Conservation (phyloP, 1,140 invertebrate species). For the Geopemphigus sp. region DNA sequence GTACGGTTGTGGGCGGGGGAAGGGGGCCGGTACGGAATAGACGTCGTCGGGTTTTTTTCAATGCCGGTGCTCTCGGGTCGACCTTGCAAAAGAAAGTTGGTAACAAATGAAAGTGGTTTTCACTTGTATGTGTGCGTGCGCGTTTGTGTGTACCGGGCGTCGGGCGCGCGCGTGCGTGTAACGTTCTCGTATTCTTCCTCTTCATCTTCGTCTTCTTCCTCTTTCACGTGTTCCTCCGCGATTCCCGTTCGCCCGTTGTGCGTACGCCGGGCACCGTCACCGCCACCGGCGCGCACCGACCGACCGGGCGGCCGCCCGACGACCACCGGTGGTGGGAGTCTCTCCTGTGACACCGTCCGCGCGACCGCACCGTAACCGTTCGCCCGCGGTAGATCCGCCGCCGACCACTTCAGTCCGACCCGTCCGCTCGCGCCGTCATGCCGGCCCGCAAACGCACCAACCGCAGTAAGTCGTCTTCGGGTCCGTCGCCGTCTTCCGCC, state of each 20-base stretch:
- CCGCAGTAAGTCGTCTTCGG: not conserved
- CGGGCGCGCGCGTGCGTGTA: not conserved
- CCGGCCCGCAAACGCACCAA: slow-evolving; percentile 17
- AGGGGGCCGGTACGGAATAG: not conserved
- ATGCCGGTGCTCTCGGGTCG: slow-evolving; percentile 40
- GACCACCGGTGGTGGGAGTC: not conserved
- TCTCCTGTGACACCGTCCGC: no score
- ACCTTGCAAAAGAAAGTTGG: slow-evolving; percentile 48
- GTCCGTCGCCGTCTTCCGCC: not conserved
- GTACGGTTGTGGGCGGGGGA: not conserved
- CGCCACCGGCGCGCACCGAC: no score
- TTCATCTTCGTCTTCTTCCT: not conserved
- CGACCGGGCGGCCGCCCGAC: no score
- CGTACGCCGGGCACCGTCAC: no score
- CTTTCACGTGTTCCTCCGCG: not conserved
- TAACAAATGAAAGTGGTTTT: slow-evolving; percentile 50
- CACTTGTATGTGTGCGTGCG: slow-evolving; percentile 9
- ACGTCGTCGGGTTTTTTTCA: no score
- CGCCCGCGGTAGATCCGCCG: not conserved
- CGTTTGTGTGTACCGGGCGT: no score
- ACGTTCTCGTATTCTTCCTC: not conserved
- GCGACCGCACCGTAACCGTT: no score
- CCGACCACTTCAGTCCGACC: slow-evolving; percentile 32
- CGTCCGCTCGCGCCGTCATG: slow-evolving; percentile 44
- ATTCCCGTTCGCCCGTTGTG: not conserved